Percentiles rank a stretch among this genome's conserved stretches.
Evolutionary conservation across 2,888 invertebrate genomes (phyloP).

Genomic region (Plebejus argus): DNA sequence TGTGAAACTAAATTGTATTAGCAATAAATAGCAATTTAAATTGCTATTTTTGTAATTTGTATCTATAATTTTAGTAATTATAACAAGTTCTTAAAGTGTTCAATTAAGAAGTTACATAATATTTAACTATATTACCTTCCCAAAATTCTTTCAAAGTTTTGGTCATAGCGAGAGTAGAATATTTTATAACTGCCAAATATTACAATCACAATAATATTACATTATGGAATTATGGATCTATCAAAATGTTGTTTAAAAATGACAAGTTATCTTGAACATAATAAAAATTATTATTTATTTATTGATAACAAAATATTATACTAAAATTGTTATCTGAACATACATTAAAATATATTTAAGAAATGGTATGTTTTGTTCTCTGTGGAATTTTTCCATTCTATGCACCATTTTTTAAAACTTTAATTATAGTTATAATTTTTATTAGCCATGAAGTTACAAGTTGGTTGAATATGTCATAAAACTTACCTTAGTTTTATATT

Average conservation of each 20-base stretch:
- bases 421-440: neutral
- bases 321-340: neutral
- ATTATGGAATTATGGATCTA: neutral
- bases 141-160: neutral
- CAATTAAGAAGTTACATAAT: neutral
- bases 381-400: neutral
- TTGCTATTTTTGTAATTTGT: slow-evolving; percentile 11
- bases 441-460: neutral
- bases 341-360: neutral
- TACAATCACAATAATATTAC: neutral
- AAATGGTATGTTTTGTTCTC: neutral
- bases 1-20: slow-evolving; percentile 7
- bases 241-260: neutral
- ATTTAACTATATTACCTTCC: neutral
- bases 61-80: neutral
- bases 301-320: slow-evolving; percentile 5
- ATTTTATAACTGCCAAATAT: neutral
- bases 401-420: neutral
- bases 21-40: slow-evolving; percentile 12
- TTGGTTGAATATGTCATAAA: neutral
- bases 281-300: slow-evolving; percentile 12
- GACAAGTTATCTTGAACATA: neutral
- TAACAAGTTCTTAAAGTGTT: neutral
- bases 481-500: too few relatives aligned
- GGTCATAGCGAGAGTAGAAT: neutral